Conservation (phyloP, 2,113 vertebrate species). For the Carlito syrichta region DNA sequence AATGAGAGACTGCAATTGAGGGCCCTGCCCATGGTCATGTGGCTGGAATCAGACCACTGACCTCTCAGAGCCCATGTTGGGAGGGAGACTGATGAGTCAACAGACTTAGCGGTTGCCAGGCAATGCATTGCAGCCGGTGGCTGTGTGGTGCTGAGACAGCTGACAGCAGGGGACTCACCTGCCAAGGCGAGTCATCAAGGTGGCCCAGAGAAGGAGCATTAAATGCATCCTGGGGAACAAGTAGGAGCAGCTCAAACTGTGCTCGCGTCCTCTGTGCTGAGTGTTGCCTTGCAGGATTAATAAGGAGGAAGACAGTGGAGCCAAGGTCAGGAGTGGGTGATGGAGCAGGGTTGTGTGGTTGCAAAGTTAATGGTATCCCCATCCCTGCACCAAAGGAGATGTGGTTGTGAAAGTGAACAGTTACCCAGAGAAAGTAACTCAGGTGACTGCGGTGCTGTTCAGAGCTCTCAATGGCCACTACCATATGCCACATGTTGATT, state of each 20-base stretch:
- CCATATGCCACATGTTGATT: background rate
- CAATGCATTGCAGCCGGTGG: background rate
- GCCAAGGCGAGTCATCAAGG: background rate
- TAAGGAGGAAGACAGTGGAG: background rate
- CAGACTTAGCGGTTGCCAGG: background rate
- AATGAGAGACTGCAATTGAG: too few relatives aligned
- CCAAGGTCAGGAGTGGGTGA: background rate
- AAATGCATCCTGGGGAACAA: background rate
- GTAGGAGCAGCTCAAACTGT: background rate
- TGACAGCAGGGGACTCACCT: background rate
- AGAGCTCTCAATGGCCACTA: background rate
- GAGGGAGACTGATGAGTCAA: background rate
- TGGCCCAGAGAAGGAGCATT: too few relatives aligned
- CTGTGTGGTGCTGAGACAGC: too few relatives aligned
- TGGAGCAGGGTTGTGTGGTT: background rate
- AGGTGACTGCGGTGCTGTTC: accelerated
- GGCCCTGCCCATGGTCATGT: accelerated
- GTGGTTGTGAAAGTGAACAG: background rate
- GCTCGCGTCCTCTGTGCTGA: background rate
- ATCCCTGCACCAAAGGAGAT: background rate
- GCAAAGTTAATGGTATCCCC: background rate
- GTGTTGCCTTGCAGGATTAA: background rate
- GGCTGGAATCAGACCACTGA: background rate
- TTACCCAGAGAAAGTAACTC: background rate
- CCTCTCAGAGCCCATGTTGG: background rate